Conservation (phyloP, 1,140 invertebrate species). For the Drosophila subpulchrella region DNA sequence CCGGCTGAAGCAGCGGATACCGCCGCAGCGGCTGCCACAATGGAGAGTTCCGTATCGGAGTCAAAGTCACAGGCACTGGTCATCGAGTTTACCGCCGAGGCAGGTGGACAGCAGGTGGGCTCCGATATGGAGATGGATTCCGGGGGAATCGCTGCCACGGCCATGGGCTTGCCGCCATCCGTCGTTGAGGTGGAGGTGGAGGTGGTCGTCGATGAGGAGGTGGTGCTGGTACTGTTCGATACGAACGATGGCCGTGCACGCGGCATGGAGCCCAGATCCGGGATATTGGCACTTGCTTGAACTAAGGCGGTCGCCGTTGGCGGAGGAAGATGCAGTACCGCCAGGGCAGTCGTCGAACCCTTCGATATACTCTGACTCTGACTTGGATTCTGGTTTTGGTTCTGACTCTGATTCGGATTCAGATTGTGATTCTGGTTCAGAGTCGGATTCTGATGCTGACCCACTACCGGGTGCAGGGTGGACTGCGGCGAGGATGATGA, state of each 20-base stretch:
- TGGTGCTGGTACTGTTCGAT: background rate
- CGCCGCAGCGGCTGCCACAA: conserved; percentile 66
- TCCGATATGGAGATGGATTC: conserved; percentile 19
- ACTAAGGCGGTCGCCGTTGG: conserved; percentile 20
- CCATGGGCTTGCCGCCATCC: conserved; percentile 3
- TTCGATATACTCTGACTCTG: background rate
- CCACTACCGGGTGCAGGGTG: background rate
- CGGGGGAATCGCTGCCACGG: conserved; percentile 1
- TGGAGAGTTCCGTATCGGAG: conserved; percentile 77
- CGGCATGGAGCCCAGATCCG: conserved; percentile 14
- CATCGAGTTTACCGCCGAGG: conserved; percentile 10
- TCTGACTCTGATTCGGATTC: too few species aligned
- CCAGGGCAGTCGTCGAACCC: conserved; percentile 5
- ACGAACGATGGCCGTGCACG: conserved; percentile 5
- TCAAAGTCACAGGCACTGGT: conserved; percentile 72
- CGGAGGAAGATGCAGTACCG: conserved; percentile 33
- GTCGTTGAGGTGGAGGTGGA: background rate
- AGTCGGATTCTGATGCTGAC: background rate
- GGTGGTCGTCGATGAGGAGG: background rate
- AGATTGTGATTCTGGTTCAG: too few species aligned
- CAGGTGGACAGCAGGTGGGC: conserved; percentile 10
- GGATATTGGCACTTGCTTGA: conserved; percentile 23
- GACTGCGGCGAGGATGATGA: background rate
- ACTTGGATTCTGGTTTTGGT: too few species aligned
- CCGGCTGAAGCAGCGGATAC: conserved; percentile 35